Percentiles rank a stretch among this genome's conserved stretches.
phyloP scores from a whole-genome alignment of 2,888 invertebrate species.

The Thysanoteuthis rhombus region DNA sequence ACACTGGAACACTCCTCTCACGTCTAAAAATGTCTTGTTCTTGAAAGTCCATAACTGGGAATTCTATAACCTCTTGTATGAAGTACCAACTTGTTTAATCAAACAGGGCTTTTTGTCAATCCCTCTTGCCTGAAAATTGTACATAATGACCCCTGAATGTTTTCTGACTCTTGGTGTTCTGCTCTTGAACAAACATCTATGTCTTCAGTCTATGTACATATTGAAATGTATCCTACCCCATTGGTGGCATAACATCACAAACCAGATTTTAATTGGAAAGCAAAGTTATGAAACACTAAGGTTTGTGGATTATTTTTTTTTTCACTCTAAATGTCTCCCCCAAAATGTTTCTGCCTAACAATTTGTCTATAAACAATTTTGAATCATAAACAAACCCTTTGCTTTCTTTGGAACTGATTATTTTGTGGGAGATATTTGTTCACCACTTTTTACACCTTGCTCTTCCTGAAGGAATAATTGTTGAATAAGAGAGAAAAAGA shows the following conservation, averaged over 20 bases:
- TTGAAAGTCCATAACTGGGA: background rate
- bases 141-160: background rate
- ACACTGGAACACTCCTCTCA: background rate
- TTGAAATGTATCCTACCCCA: background rate
- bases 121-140: background rate
- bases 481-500: background rate
- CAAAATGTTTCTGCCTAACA: background rate
- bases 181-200: background rate
- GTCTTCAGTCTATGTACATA: background rate
- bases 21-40: background rate
- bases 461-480: background rate
- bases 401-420: background rate
- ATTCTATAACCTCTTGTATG: background rate
- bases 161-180: background rate
- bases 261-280: background rate
- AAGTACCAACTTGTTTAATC: background rate
- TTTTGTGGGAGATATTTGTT: conserved; percentile 12
- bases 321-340: background rate
- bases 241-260: background rate
- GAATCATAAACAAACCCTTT: conserved; percentile 12
- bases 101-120: background rate
- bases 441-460: background rate
- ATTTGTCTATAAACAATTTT: background rate
- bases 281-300: background rate
- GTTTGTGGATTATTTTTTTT: background rate